Base-by-base conservation (phyloP, 2,888 invertebrate genomes). In the Stenichneumon culpator region DNA sequence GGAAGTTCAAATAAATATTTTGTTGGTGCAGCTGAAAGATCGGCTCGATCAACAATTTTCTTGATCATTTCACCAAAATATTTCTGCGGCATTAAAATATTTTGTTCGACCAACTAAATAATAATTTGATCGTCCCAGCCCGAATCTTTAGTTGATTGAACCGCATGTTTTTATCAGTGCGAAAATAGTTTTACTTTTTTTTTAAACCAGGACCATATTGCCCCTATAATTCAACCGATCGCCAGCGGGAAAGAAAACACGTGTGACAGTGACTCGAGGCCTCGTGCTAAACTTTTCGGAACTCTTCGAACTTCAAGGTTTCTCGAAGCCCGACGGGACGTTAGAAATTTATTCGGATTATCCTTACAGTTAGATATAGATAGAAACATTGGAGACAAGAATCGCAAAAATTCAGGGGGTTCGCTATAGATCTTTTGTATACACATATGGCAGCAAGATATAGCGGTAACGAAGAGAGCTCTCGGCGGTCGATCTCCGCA, bases 401-500 rank as follows among this genome's bases (percentile, higher is more conserved):
- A 70, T 52, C 50, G 70, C 9, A 22, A 57, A n/a, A 32, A 22
- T 22, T 19, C 9, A 1, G 9, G 22, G 54, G 54, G 54, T 54
- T 22, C 25, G 57, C 25, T 57, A 57, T 14, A 22, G 57, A 25
- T 57, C 4, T 25, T 4, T 11, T 11, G 57, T 32, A 28, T 32
- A 72, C 28, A 72, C 7, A 36, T 72, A 9, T 54, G 54, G 11
- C 54, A 22, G 28, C 14, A 9, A 25, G 57, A 14, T 14, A 57
- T 11, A 14, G 57, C 57, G 57, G 57, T 25, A 14, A 25, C n/a
- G 25, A 32, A 36, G 36, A 79, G 19, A 39, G 11, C 57, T 57
- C 72, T 25, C 57, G 22, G 32, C 52, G 63, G 72, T 72, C 36
- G 63, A 72, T 80, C 32, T 14, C 57, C 22, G 36, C 9, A 72